These are phyloP conservation scores for Stegostoma tigrinum DNA, from an alignment of 2,113 vertebrate species.

Conservation along the genomic window DNA sequence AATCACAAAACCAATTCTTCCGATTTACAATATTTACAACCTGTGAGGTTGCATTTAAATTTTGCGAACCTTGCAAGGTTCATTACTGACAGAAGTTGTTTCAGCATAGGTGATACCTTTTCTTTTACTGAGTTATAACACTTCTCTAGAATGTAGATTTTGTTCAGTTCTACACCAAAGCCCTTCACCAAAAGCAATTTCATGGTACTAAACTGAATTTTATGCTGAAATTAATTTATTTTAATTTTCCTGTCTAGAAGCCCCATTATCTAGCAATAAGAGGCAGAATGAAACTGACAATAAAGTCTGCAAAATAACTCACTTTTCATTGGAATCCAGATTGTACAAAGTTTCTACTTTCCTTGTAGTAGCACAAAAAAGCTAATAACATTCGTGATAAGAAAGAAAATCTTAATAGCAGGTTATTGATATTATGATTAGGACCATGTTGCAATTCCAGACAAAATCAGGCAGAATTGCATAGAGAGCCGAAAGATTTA, in stretches of 20 bases:
- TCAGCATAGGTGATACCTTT: neutral
- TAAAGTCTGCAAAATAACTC: neutral
- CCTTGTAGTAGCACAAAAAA: neutral
- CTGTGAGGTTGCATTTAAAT: neutral
- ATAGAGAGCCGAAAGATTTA: neutral
- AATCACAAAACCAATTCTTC: neutral
- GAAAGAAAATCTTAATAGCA: neutral
- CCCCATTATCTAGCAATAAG: neutral
- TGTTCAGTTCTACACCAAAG: neutral
- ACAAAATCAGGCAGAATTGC: neutral
- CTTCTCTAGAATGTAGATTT: neutral
- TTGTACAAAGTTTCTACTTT: neutral
- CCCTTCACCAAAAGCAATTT: neutral
- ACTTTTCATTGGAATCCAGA: neutral
- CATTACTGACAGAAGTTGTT: neutral
- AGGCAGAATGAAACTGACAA: neutral
- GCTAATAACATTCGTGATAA: neutral
- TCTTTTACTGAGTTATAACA: neutral
- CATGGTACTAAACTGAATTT: neutral
- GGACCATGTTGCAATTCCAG: neutral
- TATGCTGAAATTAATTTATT: too few species aligned
- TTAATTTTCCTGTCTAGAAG: neutral
- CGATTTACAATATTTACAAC: neutral
- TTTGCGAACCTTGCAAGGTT: neutral
- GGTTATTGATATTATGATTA: neutral